A percentile compares a stretch with the other conserved stretches of the same genome.
Conservation (phyloP, 2,113 vertebrate species). For the Pelecanoides urinatrix region DNA sequence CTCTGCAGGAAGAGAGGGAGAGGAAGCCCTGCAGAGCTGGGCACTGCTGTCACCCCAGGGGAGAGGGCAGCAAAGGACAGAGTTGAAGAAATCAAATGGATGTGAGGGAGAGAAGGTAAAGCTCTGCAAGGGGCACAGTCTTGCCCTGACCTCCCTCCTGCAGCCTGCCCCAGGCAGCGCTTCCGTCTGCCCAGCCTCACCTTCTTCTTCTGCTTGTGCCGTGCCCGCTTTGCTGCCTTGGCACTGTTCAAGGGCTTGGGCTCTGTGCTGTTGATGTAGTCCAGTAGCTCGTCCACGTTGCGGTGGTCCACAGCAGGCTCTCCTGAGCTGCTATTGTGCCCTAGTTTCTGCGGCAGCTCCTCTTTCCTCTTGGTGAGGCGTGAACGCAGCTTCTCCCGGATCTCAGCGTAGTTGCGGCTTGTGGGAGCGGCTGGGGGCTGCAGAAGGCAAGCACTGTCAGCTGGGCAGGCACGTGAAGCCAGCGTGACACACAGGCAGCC, state of each 20-base stretch:
- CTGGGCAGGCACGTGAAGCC: not conserved
- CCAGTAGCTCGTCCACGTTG: slow-evolving; percentile 92
- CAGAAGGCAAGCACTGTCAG: slow-evolving; percentile 16
- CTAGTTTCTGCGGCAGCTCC: slow-evolving; percentile 89
- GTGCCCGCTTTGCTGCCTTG: slow-evolving; percentile 95
- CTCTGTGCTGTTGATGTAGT: slow-evolving; percentile 97
- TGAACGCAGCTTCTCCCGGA: slow-evolving; percentile 94
- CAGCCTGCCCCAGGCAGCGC: not conserved
- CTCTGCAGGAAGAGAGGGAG: not conserved
- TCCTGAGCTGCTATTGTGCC: slow-evolving; percentile 73
- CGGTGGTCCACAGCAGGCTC: slow-evolving; percentile 90
- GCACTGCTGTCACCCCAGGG: accelerated
- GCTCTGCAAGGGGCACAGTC: not conserved
- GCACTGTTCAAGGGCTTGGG: slow-evolving; percentile 95
- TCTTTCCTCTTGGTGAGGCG: slow-evolving; percentile 96
- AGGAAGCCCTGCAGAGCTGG: not conserved
- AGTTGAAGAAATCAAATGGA: not conserved
- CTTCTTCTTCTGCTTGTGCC: slow-evolving; percentile 99
- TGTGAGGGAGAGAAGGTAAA: not conserved
- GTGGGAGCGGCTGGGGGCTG: slow-evolving; percentile 97
- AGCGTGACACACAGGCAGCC: accelerated
- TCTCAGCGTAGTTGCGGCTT: slow-evolving; percentile 97
- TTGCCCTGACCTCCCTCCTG: not conserved
- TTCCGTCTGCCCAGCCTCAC: slow-evolving; percentile 62
- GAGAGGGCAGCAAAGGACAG: not conserved